Evolutionary conservation across 2,797 vertebrate genomes (phyloP), one percentile per base, ranked within the genome.

Genomic region (Streptopelia turtur): DNA sequence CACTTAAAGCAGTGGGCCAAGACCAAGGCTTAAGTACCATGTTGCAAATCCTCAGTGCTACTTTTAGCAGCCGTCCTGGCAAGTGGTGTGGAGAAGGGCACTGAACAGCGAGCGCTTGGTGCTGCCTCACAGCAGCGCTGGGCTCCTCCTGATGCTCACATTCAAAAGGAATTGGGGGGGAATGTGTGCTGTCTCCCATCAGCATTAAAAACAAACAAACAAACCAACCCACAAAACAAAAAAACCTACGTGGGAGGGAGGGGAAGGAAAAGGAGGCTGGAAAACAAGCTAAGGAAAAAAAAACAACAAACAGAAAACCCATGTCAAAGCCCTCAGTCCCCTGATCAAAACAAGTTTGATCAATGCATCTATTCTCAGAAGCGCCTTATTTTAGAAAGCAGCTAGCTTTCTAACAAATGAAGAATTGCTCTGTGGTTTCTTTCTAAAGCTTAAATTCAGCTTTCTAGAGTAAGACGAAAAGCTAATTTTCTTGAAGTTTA

Each of bases 401-500:
- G 92, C 85, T 89, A 94, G 92, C 93, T 95, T 97, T 97, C 94
- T 92, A 96, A 94, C 95, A 97, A 95, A 93, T 92, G 97, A 96
- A 97, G 95, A 92, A 97, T 92, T 94, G 87, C 85, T 83, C 80
- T 52, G 72, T 66, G 83, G 55, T 90, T 96, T 94, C 93, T 94
- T 95, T 97, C 83, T 74, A 94, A 95, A 95, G 89, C 92, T 97
- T 90, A 87, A 92, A 91, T 93, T 85, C 89, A 72, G 87, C 89
- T 94, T 97, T 94, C 93, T 85, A 91, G 94, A 95, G 93, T 83
- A 97, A 97, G 95, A 96, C 84, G 95, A 94, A 97, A 97, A 96
- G 96, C 93, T 96, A 93, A 96, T 96, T 96, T 97, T 97, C 96
- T 87, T 95, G 90, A 89, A 91, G 76, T 95, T 96, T 97, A 97